Base-by-base conservation (phyloP, 2,888 invertebrate genomes). In the Macrosiphum euphorbiae region DNA sequence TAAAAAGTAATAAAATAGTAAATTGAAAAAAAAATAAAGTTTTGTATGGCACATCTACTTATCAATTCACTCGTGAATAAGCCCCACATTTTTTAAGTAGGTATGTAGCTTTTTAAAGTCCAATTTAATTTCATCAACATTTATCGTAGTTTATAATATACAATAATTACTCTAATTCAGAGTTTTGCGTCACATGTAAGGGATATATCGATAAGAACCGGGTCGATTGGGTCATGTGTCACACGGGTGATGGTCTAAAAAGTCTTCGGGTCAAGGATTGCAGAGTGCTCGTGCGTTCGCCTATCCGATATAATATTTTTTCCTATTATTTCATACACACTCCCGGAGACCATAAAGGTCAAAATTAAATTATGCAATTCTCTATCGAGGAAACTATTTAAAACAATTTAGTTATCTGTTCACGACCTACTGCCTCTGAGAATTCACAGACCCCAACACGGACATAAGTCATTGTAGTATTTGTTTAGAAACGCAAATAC, bases 191-290 rank as follows among this genome's bases (percentile, higher is more conserved):
- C 90, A 50, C 90, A 89, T n/a, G 24, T 61, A 90, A 90, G 90
- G 90, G 90, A 50, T 94, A 94, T 90, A 50, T 86, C 86, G 90
- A 94, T 94, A 94, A 86, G 61, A 93, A 90, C 90, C 86, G 67
- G 94, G 86, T 94, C 94, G 85, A 86, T 2, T 50, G 90, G 94
- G 94, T 94, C 94, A 94, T 90, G 90, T 94, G 94, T 94, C 94
- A 94, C 86, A 41, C 94, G 94, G 94, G 94, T 94, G 94, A 94
- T 90, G 90, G 94, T 90, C 90, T 94, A 90, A 90, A 94, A 90
- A 94, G 94, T 94, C 90, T 87, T 16, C 90, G 86, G 94, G 94
- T 94, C 94, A 94, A 94, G 94, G 94, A 94, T 94, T 94, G 50
- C 88, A 55, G 61, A 52, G 92, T 61, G 41, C 94, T 86, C 84